phyloP scores from a whole-genome alignment of 2,888 invertebrate species.

The Pollenia amentaria region DNA sequence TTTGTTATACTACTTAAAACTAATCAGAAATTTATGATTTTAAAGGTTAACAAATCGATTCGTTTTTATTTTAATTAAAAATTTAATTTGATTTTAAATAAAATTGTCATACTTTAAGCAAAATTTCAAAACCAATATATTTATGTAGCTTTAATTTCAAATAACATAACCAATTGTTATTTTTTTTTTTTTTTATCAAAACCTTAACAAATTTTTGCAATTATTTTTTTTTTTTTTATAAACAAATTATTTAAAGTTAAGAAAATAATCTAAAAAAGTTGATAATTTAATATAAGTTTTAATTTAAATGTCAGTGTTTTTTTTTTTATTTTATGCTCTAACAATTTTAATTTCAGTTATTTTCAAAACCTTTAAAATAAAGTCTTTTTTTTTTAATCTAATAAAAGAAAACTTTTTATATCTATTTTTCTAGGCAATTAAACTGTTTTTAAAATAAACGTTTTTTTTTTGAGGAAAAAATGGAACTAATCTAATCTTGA shows the following conservation, averaged over 20 bases:
- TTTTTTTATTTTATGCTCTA: conserved; percentile 56
- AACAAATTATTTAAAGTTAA: background rate
- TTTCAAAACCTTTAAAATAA: background rate
- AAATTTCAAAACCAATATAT: background rate
- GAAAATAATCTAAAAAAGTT: background rate
- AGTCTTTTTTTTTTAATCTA: conserved; percentile 8
- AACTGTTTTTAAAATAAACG: conserved; percentile 55
- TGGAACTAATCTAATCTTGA: conserved; percentile 71
- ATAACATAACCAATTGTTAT: conserved; percentile 18
- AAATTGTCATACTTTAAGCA: background rate
- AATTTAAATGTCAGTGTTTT: conserved; percentile 72
- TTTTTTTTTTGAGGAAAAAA: background rate
- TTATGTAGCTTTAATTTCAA: background rate
- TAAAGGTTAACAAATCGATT: background rate
- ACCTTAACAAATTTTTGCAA: conserved; percentile 28
- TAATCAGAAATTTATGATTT: background rate
- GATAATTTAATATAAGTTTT: conserved; percentile 48
- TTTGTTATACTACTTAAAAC: background rate
- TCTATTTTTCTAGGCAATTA: conserved; percentile 69
- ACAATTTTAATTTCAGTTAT: conserved; percentile 29
- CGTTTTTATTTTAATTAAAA: background rate
- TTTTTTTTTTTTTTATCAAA: background rate
- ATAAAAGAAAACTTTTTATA: conserved; percentile 56
- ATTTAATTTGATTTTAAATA: too few relatives aligned
- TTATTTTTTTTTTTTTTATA: conserved; percentile 24